Evolutionary conservation across 2,888 invertebrate genomes (phyloP), one percentile per base, ranked within the genome.

Genomic region (Julus scandinavius): DNA sequence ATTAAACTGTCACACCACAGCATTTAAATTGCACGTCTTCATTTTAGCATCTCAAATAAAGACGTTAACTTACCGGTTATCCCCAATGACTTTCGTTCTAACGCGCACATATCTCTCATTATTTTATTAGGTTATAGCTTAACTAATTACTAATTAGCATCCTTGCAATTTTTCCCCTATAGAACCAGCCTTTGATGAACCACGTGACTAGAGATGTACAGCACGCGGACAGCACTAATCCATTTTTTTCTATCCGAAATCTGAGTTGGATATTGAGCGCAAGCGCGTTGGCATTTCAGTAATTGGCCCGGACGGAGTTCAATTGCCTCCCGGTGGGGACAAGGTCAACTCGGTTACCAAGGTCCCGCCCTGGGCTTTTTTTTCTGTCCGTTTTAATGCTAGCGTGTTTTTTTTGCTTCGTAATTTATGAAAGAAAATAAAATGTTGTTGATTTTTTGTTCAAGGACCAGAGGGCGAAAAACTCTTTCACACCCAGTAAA

Each of bases 101-200:
- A 63, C 63, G 63, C 63, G 63, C 63, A 63, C 63, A 63, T 63
- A 63, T 63, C 63, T 63, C 63, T 63, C 63, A 63, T 63, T 63
- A 20, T 63, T 63, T 63, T 20, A 63, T 63, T 63, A 20, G 2
- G 63, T 63, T 20, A 63, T 20, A 63, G 63, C 7, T 20, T 63
- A 1, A 63, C 63, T 63, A 63, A 63, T 63, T 63, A 63, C 63
- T 63, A 63, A 63, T 63, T 63, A 63, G 63, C 63, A 63, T 63
- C 63, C 63, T 63, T 5, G 20, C 20, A 58, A 15, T 63, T 63
- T 63, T 20, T 63, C 63, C 63, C 20, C 5, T 29, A 29, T 29
- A 29, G 29, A 29, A 63, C 7, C 20, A 20, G 63, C 7, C n/a
- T 63, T 63, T 63, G 20, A 63, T 63, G n/a, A 20, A 17, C 63